phyloP scores from a whole-genome alignment of 2,888 invertebrate species.

The Hyalella azteca region DNA sequence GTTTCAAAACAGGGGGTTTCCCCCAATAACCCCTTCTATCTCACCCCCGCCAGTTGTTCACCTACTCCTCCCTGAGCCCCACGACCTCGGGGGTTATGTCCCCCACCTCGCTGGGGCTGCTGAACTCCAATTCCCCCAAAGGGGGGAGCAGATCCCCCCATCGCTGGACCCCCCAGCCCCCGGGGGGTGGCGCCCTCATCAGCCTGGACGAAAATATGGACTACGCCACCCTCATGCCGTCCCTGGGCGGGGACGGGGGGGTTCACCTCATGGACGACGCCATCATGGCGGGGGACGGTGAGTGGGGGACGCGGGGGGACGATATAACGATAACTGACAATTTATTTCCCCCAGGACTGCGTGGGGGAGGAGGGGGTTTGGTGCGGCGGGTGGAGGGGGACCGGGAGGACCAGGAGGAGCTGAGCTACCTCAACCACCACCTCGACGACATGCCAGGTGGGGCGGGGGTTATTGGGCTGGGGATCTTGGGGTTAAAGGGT shows the following conservation, averaged over 20 bases:
- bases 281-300: constrained; percentile 65
- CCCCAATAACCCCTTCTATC: neutral
- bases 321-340: neutral
- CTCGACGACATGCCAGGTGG: constrained; percentile 7
- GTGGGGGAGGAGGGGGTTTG: neutral
- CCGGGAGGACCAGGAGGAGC: neutral
- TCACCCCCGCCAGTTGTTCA: constrained; percentile 76
- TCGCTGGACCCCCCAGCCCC: constrained; percentile 48
- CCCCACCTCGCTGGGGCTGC: constrained; percentile 84
- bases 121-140: constrained; percentile 75
- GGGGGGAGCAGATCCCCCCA: constrained; percentile 67
- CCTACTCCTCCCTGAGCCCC: constrained; percentile 73
- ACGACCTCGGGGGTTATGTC: constrained; percentile 76
- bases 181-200: constrained; percentile 86
- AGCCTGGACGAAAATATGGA: constrained; percentile 83
- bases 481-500: no score
- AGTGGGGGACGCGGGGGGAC: constrained; percentile 4
- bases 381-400: neutral
- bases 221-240: constrained; percentile 78
- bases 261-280: constrained; percentile 79
- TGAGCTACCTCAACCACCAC: neutral
- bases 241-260: constrained; percentile 68
- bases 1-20: no score
- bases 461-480: neutral
- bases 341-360: neutral